Percentiles rank a stretch among this genome's conserved stretches.
These are phyloP conservation scores for Rhagophthalmus giganteus DNA, from an alignment of 2,888 invertebrate species.

Conservation along the genomic window DNA sequence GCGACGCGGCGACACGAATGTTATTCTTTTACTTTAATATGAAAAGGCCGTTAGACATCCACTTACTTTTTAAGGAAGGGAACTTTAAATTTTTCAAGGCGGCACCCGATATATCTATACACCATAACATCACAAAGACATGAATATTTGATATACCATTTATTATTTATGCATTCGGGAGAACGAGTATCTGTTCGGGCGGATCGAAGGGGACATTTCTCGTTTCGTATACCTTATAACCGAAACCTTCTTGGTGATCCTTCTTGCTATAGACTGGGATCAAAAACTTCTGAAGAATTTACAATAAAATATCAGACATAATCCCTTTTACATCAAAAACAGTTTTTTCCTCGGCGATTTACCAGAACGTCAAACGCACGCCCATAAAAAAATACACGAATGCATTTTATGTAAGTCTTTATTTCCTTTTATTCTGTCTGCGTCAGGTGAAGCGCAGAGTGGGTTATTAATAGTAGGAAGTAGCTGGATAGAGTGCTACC, in stretches of 20 bases:
- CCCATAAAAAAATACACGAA: slow-evolving; percentile 11
- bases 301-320: slow-evolving; percentile 42
- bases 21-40: background rate
- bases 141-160: slow-evolving; percentile 37
- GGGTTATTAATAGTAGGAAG: slow-evolving; percentile 49
- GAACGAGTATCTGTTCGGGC: slow-evolving; percentile 39
- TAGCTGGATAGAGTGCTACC: slow-evolving; percentile 64
- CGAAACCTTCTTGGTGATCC: slow-evolving; percentile 21
- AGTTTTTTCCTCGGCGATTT: slow-evolving; percentile 3
- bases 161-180: slow-evolving; percentile 37
- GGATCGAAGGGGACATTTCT: slow-evolving; percentile 43
- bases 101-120: slow-evolving; percentile 26
- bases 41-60: background rate
- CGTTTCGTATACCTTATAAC: slow-evolving; percentile 38
- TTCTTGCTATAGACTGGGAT: slow-evolving; percentile 13
- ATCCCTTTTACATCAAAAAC: slow-evolving; percentile 33
- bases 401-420: slow-evolving; percentile 22
- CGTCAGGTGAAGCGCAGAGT: slow-evolving; percentile 36
- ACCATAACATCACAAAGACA: slow-evolving; percentile 34
- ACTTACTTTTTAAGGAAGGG: slow-evolving; percentile 6
- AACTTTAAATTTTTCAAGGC: slow-evolving; percentile 22
- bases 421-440: slow-evolving; percentile 30
- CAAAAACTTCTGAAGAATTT: slow-evolving; percentile 41
- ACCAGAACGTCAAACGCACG: background rate
- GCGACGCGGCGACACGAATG: slow-evolving; percentile 5